Percentiles rank a stretch among this genome's conserved stretches.
Evolutionary conservation across 2,797 vertebrate genomes (phyloP).

Genomic region (Halcyon smyrnensis): DNA sequence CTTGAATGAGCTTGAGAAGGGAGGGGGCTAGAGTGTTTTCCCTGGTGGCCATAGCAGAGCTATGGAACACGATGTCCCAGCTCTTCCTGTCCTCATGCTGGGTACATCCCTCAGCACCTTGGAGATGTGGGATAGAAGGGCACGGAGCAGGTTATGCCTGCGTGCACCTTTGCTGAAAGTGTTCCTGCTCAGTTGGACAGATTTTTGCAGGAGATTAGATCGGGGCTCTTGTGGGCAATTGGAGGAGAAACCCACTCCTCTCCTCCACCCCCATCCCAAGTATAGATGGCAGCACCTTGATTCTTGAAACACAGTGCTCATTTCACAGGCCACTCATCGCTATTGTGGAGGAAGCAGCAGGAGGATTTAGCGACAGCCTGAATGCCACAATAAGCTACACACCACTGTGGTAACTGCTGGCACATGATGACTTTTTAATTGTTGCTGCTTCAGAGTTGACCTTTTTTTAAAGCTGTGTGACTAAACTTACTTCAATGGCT

Average conservation of each 20-base stretch:
- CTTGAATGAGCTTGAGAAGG: neutral
- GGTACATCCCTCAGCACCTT: neutral
- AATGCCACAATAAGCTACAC: slow-evolving; percentile 40
- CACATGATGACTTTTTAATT: slow-evolving; percentile 50
- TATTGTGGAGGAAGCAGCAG: slow-evolving; percentile 54
- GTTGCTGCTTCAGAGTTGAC: slow-evolving; percentile 38
- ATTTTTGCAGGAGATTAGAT: neutral
- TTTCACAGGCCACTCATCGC: slow-evolving; percentile 57
- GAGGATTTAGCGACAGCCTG: slow-evolving; percentile 40
- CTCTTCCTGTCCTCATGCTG: neutral
- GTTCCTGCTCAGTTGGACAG: neutral
- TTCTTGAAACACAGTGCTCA: slow-evolving; percentile 13
- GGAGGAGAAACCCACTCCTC: neutral
- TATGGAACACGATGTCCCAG: neutral
- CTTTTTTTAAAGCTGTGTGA: slow-evolving; percentile 42
- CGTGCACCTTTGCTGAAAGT: neutral
- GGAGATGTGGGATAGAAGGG: neutral
- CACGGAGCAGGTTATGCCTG: neutral
- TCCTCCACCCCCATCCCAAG: neutral
- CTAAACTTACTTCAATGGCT: slow-evolving; percentile 30
- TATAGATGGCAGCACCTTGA: neutral
- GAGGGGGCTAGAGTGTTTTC: neutral
- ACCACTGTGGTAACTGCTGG: neutral
- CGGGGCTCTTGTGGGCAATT: neutral
- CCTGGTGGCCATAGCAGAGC: neutral